Evolutionary conservation across 2,888 invertebrate species (phyloP), one percentile per base, ranked within the genome.

Genomic region (Cepaea hortensis): DNA sequence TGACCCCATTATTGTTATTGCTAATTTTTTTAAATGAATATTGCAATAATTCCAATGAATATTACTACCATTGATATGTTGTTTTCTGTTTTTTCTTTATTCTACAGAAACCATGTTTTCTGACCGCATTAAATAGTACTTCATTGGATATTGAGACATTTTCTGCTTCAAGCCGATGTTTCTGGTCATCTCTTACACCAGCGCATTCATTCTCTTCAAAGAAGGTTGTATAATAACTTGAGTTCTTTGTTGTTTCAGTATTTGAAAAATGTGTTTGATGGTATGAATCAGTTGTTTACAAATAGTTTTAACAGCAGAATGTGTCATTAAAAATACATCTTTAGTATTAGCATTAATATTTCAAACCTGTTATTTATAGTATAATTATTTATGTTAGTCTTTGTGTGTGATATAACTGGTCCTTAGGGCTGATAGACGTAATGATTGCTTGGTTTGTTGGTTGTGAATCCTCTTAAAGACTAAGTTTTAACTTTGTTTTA

Each of bases 81-180:
- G 0, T 48, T 13, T 35, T 65, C 0, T 81, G 3, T 62, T 61
- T 23, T 7, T 65, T 6, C 65, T 65, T 62, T 46, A 3, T 65
- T 76, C n/a, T 15, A 77, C 83, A 87, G 87, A 83, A 18, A 46
- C 84, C 87, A 20, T 87, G 87, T 48, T 87, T 87, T 73, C 18
- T 62, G n/a, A 48, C 68, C 46, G 18, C 84, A 68, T 55, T 70
- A n/a, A 83, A 76, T 72, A 73, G n/a, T 18, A 46, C 79, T 23
- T 23, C 46, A 15, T 50, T 55, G 4, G 62, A 46, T 23, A 84
- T 80, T 79, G 89, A 89, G 82, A 73, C 85, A n/a, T 87, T 77
- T 18, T 88, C 87, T 15, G 35, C 82, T 20, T 85, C 86, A 76
- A 88, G 89, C 75, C 75, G 89, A 73, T 89, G 89, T 81, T 88